These are phyloP conservation scores for Synodontis membranacea DNA, from an alignment of 2,113 vertebrate species.

Conservation along the genomic window DNA sequence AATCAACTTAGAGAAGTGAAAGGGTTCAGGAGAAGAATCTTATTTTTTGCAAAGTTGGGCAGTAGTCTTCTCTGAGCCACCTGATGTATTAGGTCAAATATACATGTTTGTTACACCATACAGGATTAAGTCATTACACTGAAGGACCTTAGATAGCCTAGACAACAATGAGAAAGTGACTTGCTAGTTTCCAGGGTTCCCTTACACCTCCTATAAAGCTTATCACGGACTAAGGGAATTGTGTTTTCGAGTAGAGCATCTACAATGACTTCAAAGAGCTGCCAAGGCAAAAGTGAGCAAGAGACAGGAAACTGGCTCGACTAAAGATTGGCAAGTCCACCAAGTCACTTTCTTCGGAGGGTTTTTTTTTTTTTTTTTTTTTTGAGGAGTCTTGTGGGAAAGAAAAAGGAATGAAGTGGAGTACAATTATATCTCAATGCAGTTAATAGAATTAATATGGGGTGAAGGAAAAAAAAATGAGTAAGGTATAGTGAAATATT, in stretches of 20 bases:
- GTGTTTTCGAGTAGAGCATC: constrained; percentile 55
- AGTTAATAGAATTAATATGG: not conserved
- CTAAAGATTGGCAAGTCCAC: constrained; percentile 50
- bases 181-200: constrained; percentile 5
- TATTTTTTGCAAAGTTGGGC: not conserved
- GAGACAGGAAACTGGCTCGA: constrained; percentile 61
- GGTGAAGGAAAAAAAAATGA: not conserved
- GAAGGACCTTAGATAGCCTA: not conserved
- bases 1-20: not conserved
- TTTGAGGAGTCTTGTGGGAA: not conserved
- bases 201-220: constrained; percentile 35
- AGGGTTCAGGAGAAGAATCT: not conserved
- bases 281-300: constrained; percentile 40
- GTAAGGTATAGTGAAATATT: not conserved
- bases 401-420: not conserved
- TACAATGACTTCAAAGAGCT: constrained; percentile 66
- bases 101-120: not conserved
- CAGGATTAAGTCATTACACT: not conserved
- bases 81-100: not conserved
- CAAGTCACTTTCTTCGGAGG: constrained; percentile 46
- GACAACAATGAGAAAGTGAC: constrained; percentile 15
- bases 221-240: constrained; percentile 57
- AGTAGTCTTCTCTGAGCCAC: not conserved
- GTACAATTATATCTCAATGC: not conserved
- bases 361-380: no score